Evolutionary conservation across 2,888 invertebrate species (phyloP), one percentile per base, ranked within the genome.

Genomic region (Steromphala cineraria): DNA sequence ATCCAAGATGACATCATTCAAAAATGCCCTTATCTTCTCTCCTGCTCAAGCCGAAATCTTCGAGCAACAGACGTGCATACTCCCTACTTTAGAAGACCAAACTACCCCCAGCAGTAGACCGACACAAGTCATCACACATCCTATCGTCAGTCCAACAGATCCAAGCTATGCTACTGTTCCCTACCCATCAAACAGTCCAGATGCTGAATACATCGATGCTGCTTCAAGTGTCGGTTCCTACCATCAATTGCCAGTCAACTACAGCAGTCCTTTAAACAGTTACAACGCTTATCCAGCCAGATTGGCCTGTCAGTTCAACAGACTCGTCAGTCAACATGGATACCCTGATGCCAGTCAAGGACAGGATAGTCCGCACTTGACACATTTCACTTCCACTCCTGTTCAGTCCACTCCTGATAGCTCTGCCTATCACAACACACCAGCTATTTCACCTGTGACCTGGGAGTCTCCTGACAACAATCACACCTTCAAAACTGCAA

Each of bases 1-100:
- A 10, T 80, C 78, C 53, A 88, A 85, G 79, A 87, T 88, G 85
- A 80, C 80, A 10, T 21, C 36, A 3, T 89, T 89, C 80, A 80
- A 82, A 46, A 75, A 71, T n/a, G 40, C 67, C n/a, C 62, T 88
- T 8, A 52, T 81, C 10, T 52, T 67, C 0, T 83, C 85, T 13
- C 55, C 55, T 7, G 76, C 75, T 21, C 86, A 87, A 0, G 86
- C 86, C 3, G 67, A 81, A 7, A 84, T 88, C 10, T 87, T 87
- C 40, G 85, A 87, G 46, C 53, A 76, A 3, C 88, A 88, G 55
- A 80, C 83, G 2, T 87, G 87, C 62, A 52, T 53, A 19, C 55
- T 85, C 8, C 78, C 85, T 10, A 78, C 21, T 2, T 28, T 31
- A n/a, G 67, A 67, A 31, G n/a, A 21, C n/a, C 67, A 67, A 36